Evolutionary conservation across 2,113 vertebrate species (phyloP), one percentile per base, ranked within the genome.

Genomic region (Alethe diademata): DNA sequence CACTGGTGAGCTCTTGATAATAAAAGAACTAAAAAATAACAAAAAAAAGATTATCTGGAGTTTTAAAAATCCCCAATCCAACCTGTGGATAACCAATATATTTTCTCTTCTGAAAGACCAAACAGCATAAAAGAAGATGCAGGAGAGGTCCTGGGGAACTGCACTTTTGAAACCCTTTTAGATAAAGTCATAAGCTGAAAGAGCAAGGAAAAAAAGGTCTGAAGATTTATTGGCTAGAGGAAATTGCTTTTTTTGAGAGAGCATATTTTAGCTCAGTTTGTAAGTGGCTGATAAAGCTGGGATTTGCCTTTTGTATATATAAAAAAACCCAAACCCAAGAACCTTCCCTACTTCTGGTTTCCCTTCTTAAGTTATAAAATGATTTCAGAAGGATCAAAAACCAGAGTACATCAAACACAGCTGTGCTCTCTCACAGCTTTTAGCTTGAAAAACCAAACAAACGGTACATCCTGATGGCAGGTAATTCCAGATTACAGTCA

Each of bases 111-210:
- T 76, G 61, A 88, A 82, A 50, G 35, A 80, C 64, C 83, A 79
- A 90, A 53, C 13, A 66, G 45, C 22, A 45, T 64, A 45, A 87
- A 91, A 78, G 47, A 86, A 62, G 51, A 81, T 15, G 36, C 31
- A 71, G 50, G 45, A 90, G 60, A 45, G 19, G 25, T 65, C 83
- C 29, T 62, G 43, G 66, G 72, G 53, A 95, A 14, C 72, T 82
- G 18, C 22, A 38, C 28, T 90, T 91, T 42, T 51, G 24, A 96
- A 93, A 80, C 60, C 24, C 53, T 78, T 73, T 73, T 66, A 87
- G 64, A 90, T 94, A 85, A 91, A 85, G 66, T n/a, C 57, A 61
- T 83, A 89, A 91, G n/a, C 53, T 92, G 31, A 92, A 92, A 91
- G 84, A 53, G 12, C 23, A 42, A 60, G 48, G 48, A 4, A 18